phyloP scores from a whole-genome alignment of 2,888 invertebrate species.

The Subacronicta megacephala region DNA sequence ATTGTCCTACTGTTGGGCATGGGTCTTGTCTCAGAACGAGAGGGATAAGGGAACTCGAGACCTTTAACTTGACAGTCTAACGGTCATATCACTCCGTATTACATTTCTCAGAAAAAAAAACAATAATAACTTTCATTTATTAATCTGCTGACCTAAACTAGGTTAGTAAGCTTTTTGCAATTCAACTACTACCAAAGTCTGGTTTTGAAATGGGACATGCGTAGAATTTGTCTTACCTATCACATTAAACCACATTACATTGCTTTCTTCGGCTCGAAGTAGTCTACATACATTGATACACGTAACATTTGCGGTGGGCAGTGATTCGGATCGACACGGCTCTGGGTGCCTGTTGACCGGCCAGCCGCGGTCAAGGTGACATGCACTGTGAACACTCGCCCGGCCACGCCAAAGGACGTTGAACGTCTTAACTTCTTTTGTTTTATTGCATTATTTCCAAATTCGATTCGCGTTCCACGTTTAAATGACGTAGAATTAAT shows the following conservation, averaged over 20 bases:
- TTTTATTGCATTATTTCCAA: constrained; percentile 31
- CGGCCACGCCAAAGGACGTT: constrained; percentile 50
- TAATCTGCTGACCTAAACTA: too few species aligned
- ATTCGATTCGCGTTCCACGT: constrained; percentile 44
- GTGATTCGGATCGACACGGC: constrained; percentile 58
- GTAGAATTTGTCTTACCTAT: constrained; percentile 6
- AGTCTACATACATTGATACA: constrained; percentile 53
- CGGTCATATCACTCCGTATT: too few species aligned
- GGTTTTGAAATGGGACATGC: too few species aligned
- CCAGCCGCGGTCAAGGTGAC: constrained; percentile 72
- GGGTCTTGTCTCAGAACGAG: too few species aligned
- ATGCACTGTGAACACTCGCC: constrained; percentile 64
- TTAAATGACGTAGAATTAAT: constrained; percentile 28
- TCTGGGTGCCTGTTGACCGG: constrained; percentile 61
- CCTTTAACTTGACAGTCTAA: too few species aligned
- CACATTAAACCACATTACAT: too few species aligned
- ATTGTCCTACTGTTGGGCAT: too few species aligned
- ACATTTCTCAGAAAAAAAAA: too few species aligned
- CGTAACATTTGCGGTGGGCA: constrained; percentile 62
- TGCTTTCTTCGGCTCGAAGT: constrained; percentile 42
- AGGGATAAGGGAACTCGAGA: too few species aligned
- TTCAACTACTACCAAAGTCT: too few species aligned
- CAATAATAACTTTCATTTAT: too few species aligned
- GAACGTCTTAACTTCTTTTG: constrained; percentile 45
- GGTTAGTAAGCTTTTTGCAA: too few species aligned